Conservation (phyloP, 1,140 invertebrate species). For the Rhynchophorus ferrugineus region DNA sequence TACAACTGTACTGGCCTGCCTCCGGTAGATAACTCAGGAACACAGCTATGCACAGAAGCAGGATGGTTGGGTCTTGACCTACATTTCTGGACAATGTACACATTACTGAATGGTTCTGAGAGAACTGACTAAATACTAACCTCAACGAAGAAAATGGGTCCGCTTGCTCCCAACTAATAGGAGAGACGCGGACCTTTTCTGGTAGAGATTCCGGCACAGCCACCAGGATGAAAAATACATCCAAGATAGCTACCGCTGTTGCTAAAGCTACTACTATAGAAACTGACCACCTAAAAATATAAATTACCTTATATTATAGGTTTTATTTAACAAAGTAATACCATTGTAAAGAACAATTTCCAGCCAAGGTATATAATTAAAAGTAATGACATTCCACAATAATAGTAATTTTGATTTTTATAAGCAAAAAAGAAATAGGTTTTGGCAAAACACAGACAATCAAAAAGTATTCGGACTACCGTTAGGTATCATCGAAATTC, state of each 20-base stretch:
- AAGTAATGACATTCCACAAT: too few relatives aligned
- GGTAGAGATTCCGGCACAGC: slow-evolving; percentile 96
- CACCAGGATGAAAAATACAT: slow-evolving; percentile 97
- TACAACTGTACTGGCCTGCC: slow-evolving; percentile 97
- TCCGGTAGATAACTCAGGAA: slow-evolving; percentile 98
- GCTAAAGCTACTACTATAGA: slow-evolving; percentile 93
- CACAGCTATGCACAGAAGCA: slow-evolving; percentile 94
- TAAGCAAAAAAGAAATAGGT: too few relatives aligned
- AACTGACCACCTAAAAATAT: slow-evolving; percentile 55
- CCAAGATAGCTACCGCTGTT: slow-evolving; percentile 88
- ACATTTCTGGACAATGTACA: slow-evolving; percentile 55
- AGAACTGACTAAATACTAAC: not conserved
- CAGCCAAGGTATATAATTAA: not conserved
- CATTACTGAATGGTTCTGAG: not conserved
- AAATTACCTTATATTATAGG: slow-evolving; percentile 1
- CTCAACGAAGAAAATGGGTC: slow-evolving; percentile 93
- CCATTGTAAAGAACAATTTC: slow-evolving; percentile 1
- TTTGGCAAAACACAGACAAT: too few relatives aligned
- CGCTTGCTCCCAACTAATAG: slow-evolving; percentile 92
- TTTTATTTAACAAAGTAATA: not conserved
- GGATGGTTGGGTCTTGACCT: slow-evolving; percentile 90
- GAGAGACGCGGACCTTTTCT: slow-evolving; percentile 76
- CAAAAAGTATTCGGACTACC: too few relatives aligned
- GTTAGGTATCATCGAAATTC: too few relatives aligned
- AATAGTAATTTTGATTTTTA: too few relatives aligned